Conservation (phyloP, 1,140 invertebrate species). For the Laodelphax striatellus region DNA sequence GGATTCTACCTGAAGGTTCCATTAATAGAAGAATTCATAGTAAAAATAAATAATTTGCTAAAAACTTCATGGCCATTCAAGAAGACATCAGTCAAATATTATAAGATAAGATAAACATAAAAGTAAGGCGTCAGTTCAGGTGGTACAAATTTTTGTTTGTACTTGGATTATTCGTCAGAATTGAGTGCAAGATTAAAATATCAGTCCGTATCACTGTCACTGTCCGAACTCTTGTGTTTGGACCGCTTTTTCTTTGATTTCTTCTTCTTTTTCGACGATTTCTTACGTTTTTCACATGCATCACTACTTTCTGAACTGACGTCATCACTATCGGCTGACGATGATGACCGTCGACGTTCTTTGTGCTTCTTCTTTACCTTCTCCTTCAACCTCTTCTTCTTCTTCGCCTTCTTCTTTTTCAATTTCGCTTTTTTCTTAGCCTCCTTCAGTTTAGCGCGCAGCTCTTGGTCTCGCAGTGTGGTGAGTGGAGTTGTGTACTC, state of each 20-base stretch:
- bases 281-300: slow-evolving; percentile 22
- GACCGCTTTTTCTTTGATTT: slow-evolving; percentile 30
- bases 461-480: slow-evolving; percentile 60
- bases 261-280: slow-evolving; percentile 30
- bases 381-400: slow-evolving; percentile 28
- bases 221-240: slow-evolving; percentile 24
- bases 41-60: too few species aligned
- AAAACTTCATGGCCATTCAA: too few species aligned
- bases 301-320: slow-evolving; percentile 20
- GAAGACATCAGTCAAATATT: too few species aligned
- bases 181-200: too few species aligned
- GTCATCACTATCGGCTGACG: slow-evolving; percentile 23
- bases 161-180: too few species aligned
- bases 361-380: slow-evolving; percentile 27
- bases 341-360: slow-evolving; percentile 21
- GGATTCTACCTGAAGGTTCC: too few species aligned
- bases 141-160: too few species aligned
- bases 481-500: slow-evolving; percentile 72
- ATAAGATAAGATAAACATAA: too few species aligned
- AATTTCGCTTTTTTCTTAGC: slow-evolving; percentile 37
- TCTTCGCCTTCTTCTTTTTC: slow-evolving; percentile 34
- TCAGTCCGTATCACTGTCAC: slow-evolving; percentile 14
- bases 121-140: too few species aligned
- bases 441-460: slow-evolving; percentile 42
- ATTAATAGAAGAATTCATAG: too few species aligned